phyloP scores from a whole-genome alignment of 2,888 invertebrate genomes.

The Heteropelma amictum region DNA sequence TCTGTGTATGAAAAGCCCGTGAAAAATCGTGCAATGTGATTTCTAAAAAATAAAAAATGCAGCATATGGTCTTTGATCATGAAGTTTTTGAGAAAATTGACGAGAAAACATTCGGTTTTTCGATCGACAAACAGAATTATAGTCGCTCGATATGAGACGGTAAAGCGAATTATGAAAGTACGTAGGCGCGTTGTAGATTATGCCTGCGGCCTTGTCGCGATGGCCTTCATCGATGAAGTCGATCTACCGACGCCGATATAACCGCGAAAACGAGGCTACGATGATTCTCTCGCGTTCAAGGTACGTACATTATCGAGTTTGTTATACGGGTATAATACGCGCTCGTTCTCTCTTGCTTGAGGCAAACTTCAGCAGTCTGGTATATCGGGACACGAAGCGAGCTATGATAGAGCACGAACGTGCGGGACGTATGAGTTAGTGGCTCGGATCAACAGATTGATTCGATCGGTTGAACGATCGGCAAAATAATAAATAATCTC shows the following conservation, averaged over 20 bases:
- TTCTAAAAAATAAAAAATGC: too few relatives aligned
- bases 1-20: too few relatives aligned
- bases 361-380: slow-evolving; percentile 12
- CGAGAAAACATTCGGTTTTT: too few relatives aligned
- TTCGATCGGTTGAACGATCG: slow-evolving; percentile 37
- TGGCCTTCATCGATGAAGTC: slow-evolving; percentile 57
- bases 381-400: slow-evolving; percentile 5
- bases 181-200: background rate
- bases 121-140: too few relatives aligned
- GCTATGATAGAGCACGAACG: slow-evolving; percentile 16
- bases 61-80: too few relatives aligned
- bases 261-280: slow-evolving; percentile 50
- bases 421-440: slow-evolving; percentile 27
- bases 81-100: too few relatives aligned
- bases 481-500: too few relatives aligned
- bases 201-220: slow-evolving; percentile 38
- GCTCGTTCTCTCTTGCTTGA: slow-evolving; percentile 32
- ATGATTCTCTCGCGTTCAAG: slow-evolving; percentile 49
- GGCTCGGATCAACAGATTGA: slow-evolving; percentile 44
- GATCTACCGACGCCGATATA: slow-evolving; percentile 53
- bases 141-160: too few relatives aligned
- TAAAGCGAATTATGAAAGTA: too few relatives aligned
- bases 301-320: slow-evolving; percentile 45
- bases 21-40: too few relatives aligned
- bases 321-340: slow-evolving; percentile 15